Base-by-base conservation (phyloP, 2,888 invertebrate genomes). In the Hypena proboscidalis region DNA sequence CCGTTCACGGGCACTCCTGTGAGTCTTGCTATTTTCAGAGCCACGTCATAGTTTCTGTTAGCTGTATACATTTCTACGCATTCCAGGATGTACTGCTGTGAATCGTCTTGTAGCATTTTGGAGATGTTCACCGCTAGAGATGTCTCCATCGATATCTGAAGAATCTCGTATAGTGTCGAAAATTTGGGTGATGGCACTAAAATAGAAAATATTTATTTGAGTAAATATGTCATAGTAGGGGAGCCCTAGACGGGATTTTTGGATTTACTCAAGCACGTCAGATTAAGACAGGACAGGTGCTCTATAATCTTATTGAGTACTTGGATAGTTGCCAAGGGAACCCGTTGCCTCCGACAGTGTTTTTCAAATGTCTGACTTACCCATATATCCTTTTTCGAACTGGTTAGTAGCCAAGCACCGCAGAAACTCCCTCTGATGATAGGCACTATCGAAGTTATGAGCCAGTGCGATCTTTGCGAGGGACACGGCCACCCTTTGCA, bases 371-470 rank as follows among this genome's bases (percentile, higher is more conserved):
- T n/a, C n/a, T n/a, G 23, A 39, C 68, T 71, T 65, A 89, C 91
- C 90, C 23, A 74, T 72, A 41, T 94, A 90, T 56, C 92, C 92
- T 48, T 88, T 87, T 19, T 91, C 92, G 57, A 94, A 92, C 35
- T 93, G 89, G 0, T 92, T 87, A 11, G 90, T 84, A 33, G 92
- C 91, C 21, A 95, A 78, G 47, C 92, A 89, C 32, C 91, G 86
- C 1, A 96, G 77, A 52, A 95, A 93, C 58, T 93, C 91, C 19
- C 93, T 91, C 74, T 95, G 94, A 62, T 94, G 92, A 57, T 91
- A 90, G 0, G 92, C 88, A 35, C 95, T 95, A 22, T 90, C 88
- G 54, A 95, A 94, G 56, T 93, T 92, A 45, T 92, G 80, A 37
- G 92, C 92, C 0, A 96, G 73, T 1, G 94, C 92, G 1, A 92